These are phyloP conservation scores for Cyanocitta stelleri DNA, from an alignment of 2,113 vertebrate species.

Conservation along the genomic window DNA sequence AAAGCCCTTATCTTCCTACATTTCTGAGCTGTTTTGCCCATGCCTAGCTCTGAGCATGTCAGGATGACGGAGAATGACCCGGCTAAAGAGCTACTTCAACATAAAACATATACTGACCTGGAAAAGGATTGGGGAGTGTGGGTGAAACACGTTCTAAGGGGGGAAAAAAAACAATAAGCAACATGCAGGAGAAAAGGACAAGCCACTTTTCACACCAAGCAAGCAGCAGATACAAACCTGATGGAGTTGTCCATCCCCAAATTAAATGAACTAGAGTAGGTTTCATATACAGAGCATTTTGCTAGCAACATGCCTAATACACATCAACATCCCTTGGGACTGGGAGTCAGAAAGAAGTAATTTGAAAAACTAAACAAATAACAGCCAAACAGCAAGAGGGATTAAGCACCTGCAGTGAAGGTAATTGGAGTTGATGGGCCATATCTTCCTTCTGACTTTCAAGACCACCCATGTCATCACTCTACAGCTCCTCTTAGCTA, in stretches of 20 bases:
- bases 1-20: not conserved
- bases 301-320: not conserved
- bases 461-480: not conserved
- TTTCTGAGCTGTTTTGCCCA: not conserved
- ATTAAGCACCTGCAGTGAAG: slow-evolving; percentile 16
- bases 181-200: slow-evolving; percentile 64
- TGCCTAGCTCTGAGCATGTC: not conserved
- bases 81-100: slow-evolving; percentile 58
- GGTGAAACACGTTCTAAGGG: slow-evolving; percentile 81
- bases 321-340: not conserved
- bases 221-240: slow-evolving; percentile 65
- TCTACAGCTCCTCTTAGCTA: not conserved
- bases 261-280: not conserved
- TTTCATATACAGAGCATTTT: slow-evolving; percentile 10
- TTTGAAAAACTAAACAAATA: slow-evolving; percentile 48
- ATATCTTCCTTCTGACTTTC: slow-evolving; percentile 14
- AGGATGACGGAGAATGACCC: slow-evolving; percentile 80
- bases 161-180: slow-evolving; percentile 76
- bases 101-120: slow-evolving; percentile 84
- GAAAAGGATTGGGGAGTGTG: slow-evolving; percentile 79
- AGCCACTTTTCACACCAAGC: slow-evolving; percentile 53
- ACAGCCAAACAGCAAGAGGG: slow-evolving; percentile 23
- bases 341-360: not conserved
- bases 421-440: slow-evolving; percentile 28
- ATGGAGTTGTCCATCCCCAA: slow-evolving; percentile 25